Evolutionary conservation across 2,797 vertebrate species (phyloP).

Genomic region (Coranthus polyacanthus): DNA sequence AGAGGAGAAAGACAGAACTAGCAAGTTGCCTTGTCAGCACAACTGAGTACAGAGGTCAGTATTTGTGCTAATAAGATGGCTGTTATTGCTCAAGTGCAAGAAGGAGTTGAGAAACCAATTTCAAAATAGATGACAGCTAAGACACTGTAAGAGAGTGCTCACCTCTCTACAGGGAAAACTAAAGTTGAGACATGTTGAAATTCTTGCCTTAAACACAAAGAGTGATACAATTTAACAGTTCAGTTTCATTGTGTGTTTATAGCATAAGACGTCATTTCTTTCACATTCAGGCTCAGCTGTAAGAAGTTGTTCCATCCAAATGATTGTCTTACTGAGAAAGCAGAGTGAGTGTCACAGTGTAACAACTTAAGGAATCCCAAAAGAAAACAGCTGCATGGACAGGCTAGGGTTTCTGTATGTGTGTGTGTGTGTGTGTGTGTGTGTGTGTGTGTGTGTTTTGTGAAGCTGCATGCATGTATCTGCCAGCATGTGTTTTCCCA

Average conservation of each 20-base stretch:
- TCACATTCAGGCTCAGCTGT: slow-evolving; percentile 4
- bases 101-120: slow-evolving; percentile 5
- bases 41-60: slow-evolving; percentile 17
- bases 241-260: no score
- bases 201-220: slow-evolving; percentile 7
- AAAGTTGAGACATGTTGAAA: slow-evolving; percentile 11
- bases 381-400: slow-evolving; percentile 78
- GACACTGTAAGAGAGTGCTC: slow-evolving; percentile 11
- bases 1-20: slow-evolving; percentile 3
- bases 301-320: slow-evolving; percentile 16
- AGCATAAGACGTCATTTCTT: no score
- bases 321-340: slow-evolving; percentile 62
- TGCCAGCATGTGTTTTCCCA: slow-evolving; percentile 70
- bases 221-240: neutral
- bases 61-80: slow-evolving; percentile 38
- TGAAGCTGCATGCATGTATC: slow-evolving; percentile 39
- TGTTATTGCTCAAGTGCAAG: slow-evolving; percentile 53
- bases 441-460: slow-evolving; percentile 38
- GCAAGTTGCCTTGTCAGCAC: neutral
- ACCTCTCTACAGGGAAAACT: slow-evolving; percentile 30
- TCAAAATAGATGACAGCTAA: slow-evolving; percentile 38
- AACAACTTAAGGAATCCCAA: slow-evolving; percentile 74
- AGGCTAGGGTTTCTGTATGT: slow-evolving; percentile 30
- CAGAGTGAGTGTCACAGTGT: slow-evolving; percentile 64
- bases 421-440: slow-evolving; percentile 41